phyloP scores from a whole-genome alignment of 2,888 invertebrate genomes.

The Balanococcus diminutus region DNA sequence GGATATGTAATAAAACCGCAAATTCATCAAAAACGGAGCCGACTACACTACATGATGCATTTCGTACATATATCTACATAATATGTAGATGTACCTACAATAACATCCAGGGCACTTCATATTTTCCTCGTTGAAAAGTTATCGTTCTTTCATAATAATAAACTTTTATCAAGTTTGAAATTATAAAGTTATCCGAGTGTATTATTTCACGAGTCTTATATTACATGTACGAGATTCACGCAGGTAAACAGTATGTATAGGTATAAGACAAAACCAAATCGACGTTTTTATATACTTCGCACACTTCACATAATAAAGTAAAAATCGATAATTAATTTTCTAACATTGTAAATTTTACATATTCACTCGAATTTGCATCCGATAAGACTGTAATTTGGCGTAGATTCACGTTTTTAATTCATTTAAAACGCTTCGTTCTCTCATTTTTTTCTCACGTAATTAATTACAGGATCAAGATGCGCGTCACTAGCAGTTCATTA shows the following conservation, averaged over 20 bases:
- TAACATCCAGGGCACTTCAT: no score
- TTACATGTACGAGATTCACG: not conserved
- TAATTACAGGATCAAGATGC: not conserved
- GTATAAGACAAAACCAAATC: not conserved
- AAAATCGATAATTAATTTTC: conserved; percentile 13
- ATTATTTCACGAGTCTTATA: not conserved
- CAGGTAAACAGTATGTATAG: not conserved
- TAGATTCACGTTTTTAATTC: not conserved
- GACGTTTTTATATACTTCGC: not conserved
- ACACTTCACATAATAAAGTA: not conserved
- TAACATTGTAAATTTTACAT: conserved; percentile 14
- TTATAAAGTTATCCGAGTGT: conserved; percentile 17
- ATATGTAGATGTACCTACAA: no score
- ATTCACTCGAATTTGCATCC: not conserved
- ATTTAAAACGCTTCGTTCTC: not conserved
- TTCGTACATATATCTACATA: not conserved
- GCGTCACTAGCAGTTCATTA: not conserved
- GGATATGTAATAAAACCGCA: not conserved
- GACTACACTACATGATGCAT: not conserved
- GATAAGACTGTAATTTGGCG: not conserved
- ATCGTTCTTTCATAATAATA: not conserved
- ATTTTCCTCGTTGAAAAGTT: conserved; percentile 35
- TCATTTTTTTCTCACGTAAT: not conserved
- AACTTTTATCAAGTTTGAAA: conserved; percentile 44
- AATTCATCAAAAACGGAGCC: not conserved